These are phyloP conservation scores for Hemicrepidius hirtus DNA, from an alignment of 2,888 invertebrate species.

Conservation along the genomic window DNA sequence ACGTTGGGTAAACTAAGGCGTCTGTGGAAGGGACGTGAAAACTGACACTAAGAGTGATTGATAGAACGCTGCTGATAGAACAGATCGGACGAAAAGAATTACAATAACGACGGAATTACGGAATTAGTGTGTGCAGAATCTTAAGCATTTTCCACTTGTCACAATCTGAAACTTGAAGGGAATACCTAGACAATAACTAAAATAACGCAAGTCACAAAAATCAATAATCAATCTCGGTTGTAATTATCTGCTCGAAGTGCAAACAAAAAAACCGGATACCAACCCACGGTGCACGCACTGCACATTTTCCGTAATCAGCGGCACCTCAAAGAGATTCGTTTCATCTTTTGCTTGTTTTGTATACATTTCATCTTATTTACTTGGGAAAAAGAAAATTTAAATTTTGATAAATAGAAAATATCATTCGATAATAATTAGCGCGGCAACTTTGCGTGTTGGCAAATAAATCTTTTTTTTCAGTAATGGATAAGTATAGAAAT, in stretches of 20 bases:
- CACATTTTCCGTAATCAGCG: conserved; percentile 33
- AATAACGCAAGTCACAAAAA: conserved; percentile 56
- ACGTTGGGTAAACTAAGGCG: conserved; percentile 59
- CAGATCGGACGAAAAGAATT: conserved; percentile 66
- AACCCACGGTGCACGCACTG: conserved; percentile 39
- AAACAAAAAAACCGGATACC: conserved; percentile 35
- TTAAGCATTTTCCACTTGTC: conserved; percentile 31
- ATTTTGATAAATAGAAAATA: not conserved
- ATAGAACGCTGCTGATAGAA: conserved; percentile 66
- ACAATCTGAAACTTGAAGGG: not conserved
- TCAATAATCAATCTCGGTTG: conserved; percentile 57
- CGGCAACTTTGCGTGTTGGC: no score
- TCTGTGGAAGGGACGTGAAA: conserved; percentile 57
- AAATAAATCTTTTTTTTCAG: no score
- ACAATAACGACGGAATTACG: conserved; percentile 68
- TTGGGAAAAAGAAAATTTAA: conserved; percentile 3
- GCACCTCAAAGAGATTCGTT: conserved; percentile 27
- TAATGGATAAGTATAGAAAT: no score
- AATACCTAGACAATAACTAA: conserved; percentile 34
- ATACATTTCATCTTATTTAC: conserved; percentile 7
- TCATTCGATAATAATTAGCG: no score
- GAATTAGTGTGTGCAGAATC: conserved; percentile 57
- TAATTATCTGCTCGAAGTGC: conserved; percentile 53
- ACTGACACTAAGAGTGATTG: conserved; percentile 72
- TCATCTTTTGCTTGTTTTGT: conserved; percentile 18